A percentile compares a stretch with the other conserved stretches of the same genome.
These are phyloP conservation scores for Zhuqinia jingwanae DNA, from an alignment of 2,888 invertebrate species.

Conservation along the genomic window DNA sequence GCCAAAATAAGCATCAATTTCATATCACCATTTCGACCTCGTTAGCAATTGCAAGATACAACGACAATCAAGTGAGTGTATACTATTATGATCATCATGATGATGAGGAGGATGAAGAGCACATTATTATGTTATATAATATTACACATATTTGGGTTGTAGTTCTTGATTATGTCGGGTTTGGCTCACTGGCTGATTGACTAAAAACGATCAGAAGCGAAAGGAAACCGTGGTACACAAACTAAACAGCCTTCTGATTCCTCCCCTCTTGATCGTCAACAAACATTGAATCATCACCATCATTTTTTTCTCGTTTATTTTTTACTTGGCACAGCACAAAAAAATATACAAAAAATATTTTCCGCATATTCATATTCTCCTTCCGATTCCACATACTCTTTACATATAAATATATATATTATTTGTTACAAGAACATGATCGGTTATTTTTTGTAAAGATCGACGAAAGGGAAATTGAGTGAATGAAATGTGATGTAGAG, in stretches of 20 bases:
- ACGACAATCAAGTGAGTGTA: neutral
- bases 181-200: neutral
- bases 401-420: too few species aligned
- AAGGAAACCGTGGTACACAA: neutral
- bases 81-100: too few species aligned
- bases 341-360: neutral
- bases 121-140: too few species aligned
- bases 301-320: neutral
- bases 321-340: too few species aligned
- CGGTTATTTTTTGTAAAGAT: too few species aligned
- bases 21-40: conserved; percentile 33
- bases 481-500: neutral
- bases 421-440: too few species aligned
- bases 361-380: neutral
- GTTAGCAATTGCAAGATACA: conserved; percentile 31
- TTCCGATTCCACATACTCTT: neutral
- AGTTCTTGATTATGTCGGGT: neutral
- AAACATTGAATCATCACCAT: too few species aligned
- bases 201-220: neutral
- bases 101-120: too few species aligned
- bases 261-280: neutral
- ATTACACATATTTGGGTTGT: too few species aligned
- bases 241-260: too few species aligned
- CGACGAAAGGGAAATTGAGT: too few species aligned
- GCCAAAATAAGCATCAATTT: conserved; percentile 9